Base-by-base conservation (phyloP, 1,140 invertebrate species). In the Acromyrmex echinatior region DNA sequence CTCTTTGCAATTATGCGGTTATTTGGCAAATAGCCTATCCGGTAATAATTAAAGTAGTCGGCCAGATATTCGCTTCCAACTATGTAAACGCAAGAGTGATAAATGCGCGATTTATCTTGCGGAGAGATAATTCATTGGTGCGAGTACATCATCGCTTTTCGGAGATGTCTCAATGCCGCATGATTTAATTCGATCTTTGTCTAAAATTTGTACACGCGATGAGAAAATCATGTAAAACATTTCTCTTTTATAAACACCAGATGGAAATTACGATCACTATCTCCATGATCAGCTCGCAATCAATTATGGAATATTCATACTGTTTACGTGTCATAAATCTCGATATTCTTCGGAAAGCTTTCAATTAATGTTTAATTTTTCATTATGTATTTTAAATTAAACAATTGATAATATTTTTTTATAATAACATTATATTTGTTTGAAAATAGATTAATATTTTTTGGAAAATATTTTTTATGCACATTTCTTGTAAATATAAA, bases 11-110 rank as follows among this genome's bases (percentile, higher is more conserved):
- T 60, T 56, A 35, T 51, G 7, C 60, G 1, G 58, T 65, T 65
- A 66, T 66, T 79, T 79, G 60, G 77, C 77, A 2, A 65, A n/a
- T 1, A 9, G 10, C 60, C 77, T 5, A 21, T 21, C 56, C n/a
- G 12, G 5, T 49, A 63, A 65, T 66, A 79, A 79, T 79, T 65
- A 31, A 45, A 45, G 39, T 18, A 21, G 25, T 78, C 10, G 35
- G 18, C 14, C 6, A 62, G 12, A 35, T 25, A 25, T 58, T 31
- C 14, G 28, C 9, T 25, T 21, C 14, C 53, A 74, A 82, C 35
- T 73, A 71, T 74, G 53, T 82, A 62, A 74, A 58, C 51, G 56
- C 31, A 18, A 39, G 68, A 60, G 12, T 82, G 51, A 74, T 58
- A 25, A 31, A 82, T 58, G 66, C 31, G 31, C 51, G 12, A 39